Conservation (phyloP, 2,113 vertebrate genomes). For the Semicossyphus pulcher region DNA sequence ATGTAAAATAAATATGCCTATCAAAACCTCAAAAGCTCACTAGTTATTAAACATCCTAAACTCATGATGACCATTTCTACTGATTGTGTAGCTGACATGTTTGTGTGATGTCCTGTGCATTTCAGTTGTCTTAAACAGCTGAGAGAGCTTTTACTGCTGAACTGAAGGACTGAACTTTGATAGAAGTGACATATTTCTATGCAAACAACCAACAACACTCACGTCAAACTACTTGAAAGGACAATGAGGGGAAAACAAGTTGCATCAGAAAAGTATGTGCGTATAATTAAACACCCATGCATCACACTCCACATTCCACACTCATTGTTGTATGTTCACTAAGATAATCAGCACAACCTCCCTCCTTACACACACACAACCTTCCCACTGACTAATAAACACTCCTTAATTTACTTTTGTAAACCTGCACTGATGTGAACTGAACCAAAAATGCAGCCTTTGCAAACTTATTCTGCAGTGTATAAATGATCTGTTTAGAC, state of each 20-base stretch:
- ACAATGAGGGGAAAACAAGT: not conserved
- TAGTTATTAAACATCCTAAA: too few species aligned
- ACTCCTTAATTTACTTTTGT: constrained; percentile 11
- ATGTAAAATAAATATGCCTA: too few species aligned
- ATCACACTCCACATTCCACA: not conserved
- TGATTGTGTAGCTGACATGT: too few species aligned
- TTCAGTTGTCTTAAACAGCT: too few species aligned
- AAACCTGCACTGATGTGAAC: not conserved
- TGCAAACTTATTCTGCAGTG: not conserved
- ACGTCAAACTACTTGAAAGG: not conserved
- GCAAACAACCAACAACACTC: not conserved
- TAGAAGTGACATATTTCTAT: not conserved
- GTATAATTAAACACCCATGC: not conserved
- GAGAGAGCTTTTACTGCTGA: too few species aligned
- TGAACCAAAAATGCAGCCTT: not conserved
- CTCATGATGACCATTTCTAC: too few species aligned
- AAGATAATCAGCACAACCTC: constrained; percentile 2
- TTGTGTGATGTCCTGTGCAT: too few species aligned
- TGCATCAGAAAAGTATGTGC: not conserved
- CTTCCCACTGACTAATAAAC: not conserved
- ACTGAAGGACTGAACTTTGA: too few species aligned
- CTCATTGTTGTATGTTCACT: not conserved
- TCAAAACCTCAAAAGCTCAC: too few species aligned
- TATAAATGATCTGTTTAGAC: not conserved
- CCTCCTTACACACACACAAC: constrained; percentile 1